Conservation (phyloP, 2,888 invertebrate species). For the Hoplodrina ambigua region DNA sequence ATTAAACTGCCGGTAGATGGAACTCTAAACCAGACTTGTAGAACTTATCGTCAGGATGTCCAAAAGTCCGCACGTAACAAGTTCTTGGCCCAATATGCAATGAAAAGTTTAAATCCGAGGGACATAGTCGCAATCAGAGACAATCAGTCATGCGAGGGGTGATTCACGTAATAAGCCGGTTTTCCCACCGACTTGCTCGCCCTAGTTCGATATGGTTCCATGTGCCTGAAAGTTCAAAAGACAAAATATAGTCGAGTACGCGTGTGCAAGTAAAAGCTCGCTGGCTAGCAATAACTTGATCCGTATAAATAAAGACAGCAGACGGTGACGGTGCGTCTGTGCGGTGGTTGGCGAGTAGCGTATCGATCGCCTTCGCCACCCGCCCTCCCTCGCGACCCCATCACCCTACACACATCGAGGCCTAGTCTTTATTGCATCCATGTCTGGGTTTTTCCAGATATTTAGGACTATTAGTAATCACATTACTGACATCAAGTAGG, state of each 20-base stretch:
- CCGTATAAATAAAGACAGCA: slow-evolving; percentile 66
- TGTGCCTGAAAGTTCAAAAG: neutral
- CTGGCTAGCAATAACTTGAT: slow-evolving; percentile 63
- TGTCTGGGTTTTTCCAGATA: slow-evolving; percentile 76
- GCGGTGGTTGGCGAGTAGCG: slow-evolving; percentile 60
- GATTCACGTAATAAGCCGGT: slow-evolving; percentile 45
- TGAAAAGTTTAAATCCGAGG: neutral
- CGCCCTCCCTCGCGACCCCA: slow-evolving; percentile 56
- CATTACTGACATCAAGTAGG: slow-evolving; percentile 20
- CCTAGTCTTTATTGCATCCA: slow-evolving; percentile 72
- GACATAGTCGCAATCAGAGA: neutral
- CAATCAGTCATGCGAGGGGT: slow-evolving; percentile 13
- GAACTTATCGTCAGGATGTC: neutral
- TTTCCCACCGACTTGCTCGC: slow-evolving; percentile 47
- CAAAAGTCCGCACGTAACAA: neutral
- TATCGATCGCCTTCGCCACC: slow-evolving; percentile 69
- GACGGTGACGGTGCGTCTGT: slow-evolving; percentile 74
- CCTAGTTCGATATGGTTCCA: slow-evolving; percentile 11
- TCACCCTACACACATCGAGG: slow-evolving; percentile 56
- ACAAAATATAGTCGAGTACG: neutral
- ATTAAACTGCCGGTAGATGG: neutral
- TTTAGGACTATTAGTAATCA: slow-evolving; percentile 36
- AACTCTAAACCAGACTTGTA: neutral
- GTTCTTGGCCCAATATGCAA: neutral
- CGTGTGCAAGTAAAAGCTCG: slow-evolving; percentile 22